Percentiles rank a stretch among this genome's conserved stretches.
phyloP scores from a whole-genome alignment of 1,140 invertebrate species.

The Saccostrea cuccullata region DNA sequence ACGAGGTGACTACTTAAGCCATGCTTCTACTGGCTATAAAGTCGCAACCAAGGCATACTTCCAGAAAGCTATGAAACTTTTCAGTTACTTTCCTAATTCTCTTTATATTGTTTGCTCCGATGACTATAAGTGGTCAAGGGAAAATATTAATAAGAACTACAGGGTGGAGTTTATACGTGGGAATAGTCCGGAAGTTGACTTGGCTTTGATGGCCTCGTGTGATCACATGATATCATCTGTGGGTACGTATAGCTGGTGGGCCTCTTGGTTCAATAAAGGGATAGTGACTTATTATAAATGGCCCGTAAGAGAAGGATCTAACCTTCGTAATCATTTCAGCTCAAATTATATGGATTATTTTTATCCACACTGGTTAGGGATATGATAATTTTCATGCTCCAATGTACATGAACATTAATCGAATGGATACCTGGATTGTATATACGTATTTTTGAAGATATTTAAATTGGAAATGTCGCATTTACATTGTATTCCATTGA shows the following conservation, averaged over 20 bases:
- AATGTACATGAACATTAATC: neutral
- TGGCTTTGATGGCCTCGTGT: constrained; percentile 63
- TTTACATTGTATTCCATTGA: too few species aligned
- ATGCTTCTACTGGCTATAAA: constrained; percentile 52
- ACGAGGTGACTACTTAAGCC: constrained; percentile 53
- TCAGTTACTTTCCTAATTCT: constrained; percentile 46
- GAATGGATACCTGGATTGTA: too few species aligned
- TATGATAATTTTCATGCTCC: neutral
- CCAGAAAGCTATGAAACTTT: constrained; percentile 58
- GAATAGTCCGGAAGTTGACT: constrained; percentile 60
- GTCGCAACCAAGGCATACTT: constrained; percentile 57
- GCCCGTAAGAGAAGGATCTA: constrained; percentile 54
- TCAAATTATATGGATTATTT: constrained; percentile 58
- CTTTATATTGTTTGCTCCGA: constrained; percentile 59
- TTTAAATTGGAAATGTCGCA: too few species aligned
- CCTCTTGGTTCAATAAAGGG: constrained; percentile 68
- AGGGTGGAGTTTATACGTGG: constrained; percentile 36
- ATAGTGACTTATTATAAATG: constrained; percentile 67
- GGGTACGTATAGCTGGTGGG: constrained; percentile 73
- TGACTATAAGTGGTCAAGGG: constrained; percentile 50
- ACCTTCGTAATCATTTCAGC: constrained; percentile 48
- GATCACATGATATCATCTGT: constrained; percentile 70
- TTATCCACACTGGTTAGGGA: constrained; percentile 57
- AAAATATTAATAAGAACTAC: constrained; percentile 45
- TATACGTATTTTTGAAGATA: too few species aligned